Percentiles rank a stretch among this genome's conserved stretches.
phyloP scores from a whole-genome alignment of 2,888 invertebrate species.

The Priapulus caudatus region DNA sequence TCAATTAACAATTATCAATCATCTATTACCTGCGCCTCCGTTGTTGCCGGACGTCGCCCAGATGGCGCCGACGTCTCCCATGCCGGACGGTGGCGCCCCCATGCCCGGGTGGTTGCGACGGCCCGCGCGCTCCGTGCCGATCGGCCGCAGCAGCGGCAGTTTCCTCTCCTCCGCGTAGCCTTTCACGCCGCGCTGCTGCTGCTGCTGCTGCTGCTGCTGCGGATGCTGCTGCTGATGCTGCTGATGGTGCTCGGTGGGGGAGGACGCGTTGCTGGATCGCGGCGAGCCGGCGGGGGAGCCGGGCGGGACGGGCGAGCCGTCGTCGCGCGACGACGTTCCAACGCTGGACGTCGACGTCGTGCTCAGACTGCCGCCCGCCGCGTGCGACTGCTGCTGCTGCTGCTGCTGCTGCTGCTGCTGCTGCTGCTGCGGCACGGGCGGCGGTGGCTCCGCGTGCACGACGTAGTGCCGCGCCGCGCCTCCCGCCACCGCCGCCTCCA shows the following conservation, averaged over 20 bases:
- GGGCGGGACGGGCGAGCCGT: constrained; percentile 19
- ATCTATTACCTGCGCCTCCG: too few species aligned
- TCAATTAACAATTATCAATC: too few species aligned
- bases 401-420: too few species aligned
- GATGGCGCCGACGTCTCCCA: too few species aligned
- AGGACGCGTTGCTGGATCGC: constrained; percentile 22
- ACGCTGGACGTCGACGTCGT: constrained; percentile 28
- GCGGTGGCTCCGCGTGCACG: constrained; percentile 6
- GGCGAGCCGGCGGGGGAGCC: constrained; percentile 23
- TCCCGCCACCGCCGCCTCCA: constrained; percentile 5
- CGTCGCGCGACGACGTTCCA: constrained; percentile 26
- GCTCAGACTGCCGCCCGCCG: too few species aligned
- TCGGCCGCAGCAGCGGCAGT: constrained; percentile 33
- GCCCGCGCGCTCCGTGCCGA: constrained; percentile 40
- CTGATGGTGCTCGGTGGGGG: constrained; percentile 20
- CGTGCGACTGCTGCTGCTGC: too few species aligned
- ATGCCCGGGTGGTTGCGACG: too few species aligned
- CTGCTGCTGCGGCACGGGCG: too few species aligned
- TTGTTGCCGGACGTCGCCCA: too few species aligned
- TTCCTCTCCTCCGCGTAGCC: constrained; percentile 28
- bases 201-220: too few species aligned
- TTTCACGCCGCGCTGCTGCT: constrained; percentile 10
- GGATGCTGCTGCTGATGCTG: too few species aligned
- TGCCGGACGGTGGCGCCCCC: too few species aligned
- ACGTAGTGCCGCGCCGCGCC: constrained; percentile 15